Evolutionary conservation across 2,113 vertebrate genomes (phyloP).

Genomic region (Megaleporinus macrocephalus): DNA sequence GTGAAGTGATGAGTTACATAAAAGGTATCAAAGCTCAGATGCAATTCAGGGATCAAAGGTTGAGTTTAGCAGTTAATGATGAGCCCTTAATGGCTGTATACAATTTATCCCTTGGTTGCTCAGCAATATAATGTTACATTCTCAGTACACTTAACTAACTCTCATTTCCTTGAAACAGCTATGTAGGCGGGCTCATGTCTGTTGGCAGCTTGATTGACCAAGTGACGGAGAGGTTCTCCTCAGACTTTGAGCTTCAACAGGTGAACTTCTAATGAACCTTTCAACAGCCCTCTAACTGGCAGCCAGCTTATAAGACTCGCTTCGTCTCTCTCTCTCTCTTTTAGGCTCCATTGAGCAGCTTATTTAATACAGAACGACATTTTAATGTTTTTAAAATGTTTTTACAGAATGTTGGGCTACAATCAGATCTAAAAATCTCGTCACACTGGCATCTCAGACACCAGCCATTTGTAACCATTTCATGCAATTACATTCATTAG

Average conservation of each 20-base stretch:
- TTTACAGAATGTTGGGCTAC: too few relatives aligned
- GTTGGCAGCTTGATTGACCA: constrained; percentile 77
- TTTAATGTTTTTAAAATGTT: too few relatives aligned
- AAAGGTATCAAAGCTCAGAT: constrained; percentile 18
- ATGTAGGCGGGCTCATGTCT: constrained; percentile 70
- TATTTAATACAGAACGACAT: neutral
- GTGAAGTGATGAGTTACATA: constrained; percentile 24
- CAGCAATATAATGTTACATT: constrained; percentile 20
- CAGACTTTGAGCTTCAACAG: constrained; percentile 83
- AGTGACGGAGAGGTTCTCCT: constrained; percentile 83
- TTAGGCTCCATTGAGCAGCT: neutral
- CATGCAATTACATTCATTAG: too few relatives aligned
- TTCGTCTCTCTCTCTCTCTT: neutral
- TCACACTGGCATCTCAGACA: too few relatives aligned
- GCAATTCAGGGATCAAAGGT: constrained; percentile 41
- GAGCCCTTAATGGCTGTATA: neutral
- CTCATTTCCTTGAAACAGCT: constrained; percentile 60
- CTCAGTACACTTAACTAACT: neutral
- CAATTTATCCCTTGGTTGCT: constrained; percentile 26
- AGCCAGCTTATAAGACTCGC: neutral
- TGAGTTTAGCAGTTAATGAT: constrained; percentile 27
- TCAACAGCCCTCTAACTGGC: neutral
- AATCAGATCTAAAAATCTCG: too few relatives aligned
- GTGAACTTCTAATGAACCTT: constrained; percentile 68
- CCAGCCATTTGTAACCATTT: too few relatives aligned